Evolutionary conservation across 2,113 vertebrate genomes (phyloP), one percentile per base, ranked within the genome.

Genomic region (Phyllostomus hastatus): DNA sequence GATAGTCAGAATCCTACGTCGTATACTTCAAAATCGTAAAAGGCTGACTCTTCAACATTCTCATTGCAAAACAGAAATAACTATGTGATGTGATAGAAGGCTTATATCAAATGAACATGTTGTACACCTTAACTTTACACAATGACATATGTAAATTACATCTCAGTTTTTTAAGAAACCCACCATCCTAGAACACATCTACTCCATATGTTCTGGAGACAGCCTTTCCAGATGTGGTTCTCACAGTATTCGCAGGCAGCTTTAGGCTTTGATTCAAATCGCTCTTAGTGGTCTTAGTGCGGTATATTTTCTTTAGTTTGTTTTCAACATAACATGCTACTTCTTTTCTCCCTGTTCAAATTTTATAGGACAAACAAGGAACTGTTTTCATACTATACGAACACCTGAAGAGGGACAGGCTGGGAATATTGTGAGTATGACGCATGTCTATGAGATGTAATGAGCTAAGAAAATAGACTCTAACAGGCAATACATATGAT

Each of bases 361-460:
- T 96, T 97, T 91, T 72, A 94, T 97, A 99, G 99, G 97, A 98
- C 67, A 99, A 98, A 89, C 96, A 98, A 96, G 99, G 98, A 69
- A 99, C 98, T 0, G 17, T 99, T 82, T 98, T 99, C 79, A 20
- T 98, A 10, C 20, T 99, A 50, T 98, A 98, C 14, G 98, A 99
- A 93, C 98, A 98, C n/a, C 72, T 97, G 97, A 98, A 98, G 84
- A 96, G 98, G 48, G 24, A 97, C 82, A 97, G 91, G 15, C 5
- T 99, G 97, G 99, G 99, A 87, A 98, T 99, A 97, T 0, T 99
- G 99, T 99, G 81, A 99, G 99, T 99, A 96, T 14, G 4, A 41
- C 0, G 4, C 17, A 38, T 48, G 28, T 92, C 17, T 95, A 6
- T 11, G 16, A 52, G 2, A 11, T 38, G 66, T 26, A 54, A 84